Evolutionary conservation across 2,797 vertebrate genomes (phyloP), one percentile per base, ranked within the genome.

Genomic region (Aldrovandia affinis): DNA sequence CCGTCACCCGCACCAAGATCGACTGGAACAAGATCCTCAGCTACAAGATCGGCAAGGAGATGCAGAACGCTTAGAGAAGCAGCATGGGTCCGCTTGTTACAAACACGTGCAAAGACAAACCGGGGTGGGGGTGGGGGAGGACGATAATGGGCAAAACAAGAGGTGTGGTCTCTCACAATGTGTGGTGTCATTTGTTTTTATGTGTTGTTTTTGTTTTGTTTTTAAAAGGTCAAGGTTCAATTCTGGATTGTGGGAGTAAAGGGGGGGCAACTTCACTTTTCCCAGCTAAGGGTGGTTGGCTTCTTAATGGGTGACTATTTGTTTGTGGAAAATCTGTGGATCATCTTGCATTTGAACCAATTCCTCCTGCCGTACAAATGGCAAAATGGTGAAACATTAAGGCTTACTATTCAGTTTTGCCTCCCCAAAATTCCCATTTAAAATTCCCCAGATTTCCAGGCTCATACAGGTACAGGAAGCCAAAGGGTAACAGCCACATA

Each of bases 21-120:
- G 97, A 99, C 95, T 99, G 98, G 98, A 99, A 97, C 96, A 99
- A 99, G 95, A 98, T 99, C 94, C 97, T 99, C 90, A 98, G 97
- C 94, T 99, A 99, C 95, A 99, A 98, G 95, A 99, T 98, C 57
- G 97, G 97, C 94, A 99, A 99, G 89, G 98, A 99, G 92, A 98
- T 99, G 97, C 98, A 99, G 91, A 98, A 96, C 2, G 95, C 96
- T 93, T 98, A 97, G 92, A 81, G 80, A 79, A 87, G 36, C 85
- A 78, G 22, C 3, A 50, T 83, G 88, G 88, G 90, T 85, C 87
- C 30, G 86, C 83, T 78, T 70, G 63, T 73, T 86, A 90, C 85
- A 86, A 63, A 88, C 78, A 77, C 85, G 84, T 89, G 85, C 86
- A 89, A 86, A 88, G 50, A 90, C 87, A 89, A 88, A 88, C 86